Conservation (phyloP, 1,140 invertebrate species). For the Macrotrachela quadricornifera region DNA sequence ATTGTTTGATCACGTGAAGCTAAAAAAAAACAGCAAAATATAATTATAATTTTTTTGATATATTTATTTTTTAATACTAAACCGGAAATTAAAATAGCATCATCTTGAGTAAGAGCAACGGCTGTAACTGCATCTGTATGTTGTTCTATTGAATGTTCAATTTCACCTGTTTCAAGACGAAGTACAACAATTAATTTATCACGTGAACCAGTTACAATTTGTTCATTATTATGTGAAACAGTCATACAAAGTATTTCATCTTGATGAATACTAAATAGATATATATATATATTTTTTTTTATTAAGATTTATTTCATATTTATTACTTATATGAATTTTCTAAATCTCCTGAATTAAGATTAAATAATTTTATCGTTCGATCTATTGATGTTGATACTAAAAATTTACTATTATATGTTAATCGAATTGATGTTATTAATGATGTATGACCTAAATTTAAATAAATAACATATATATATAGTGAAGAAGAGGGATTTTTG, state of each 20-base stretch:
- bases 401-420: constrained; percentile 52
- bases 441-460: constrained; percentile 42
- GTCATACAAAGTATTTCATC: constrained; percentile 47
- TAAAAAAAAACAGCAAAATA: constrained; percentile 11
- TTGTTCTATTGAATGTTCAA: constrained; percentile 58
- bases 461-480: too few relatives aligned
- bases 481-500: too few relatives aligned
- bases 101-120: constrained; percentile 48
- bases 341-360: constrained; percentile 45
- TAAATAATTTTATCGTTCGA: constrained; percentile 57
- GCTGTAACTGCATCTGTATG: constrained; percentile 55
- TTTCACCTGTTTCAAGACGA: constrained; percentile 39
- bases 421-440: constrained; percentile 48
- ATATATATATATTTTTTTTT: too few relatives aligned
- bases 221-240: constrained; percentile 46
- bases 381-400: constrained; percentile 61
- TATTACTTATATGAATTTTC: constrained; percentile 45
- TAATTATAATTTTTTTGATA: neutral
- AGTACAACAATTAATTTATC: constrained; percentile 57
- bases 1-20: constrained; percentile 51
- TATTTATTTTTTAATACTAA: neutral
- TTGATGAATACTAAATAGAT: too few relatives aligned
- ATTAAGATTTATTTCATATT: constrained; percentile 21
- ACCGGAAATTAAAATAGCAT: constrained; percentile 56
- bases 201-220: constrained; percentile 56